These are phyloP conservation scores for Chelonus formosanus DNA, from an alignment of 2,888 invertebrate species.

Conservation along the genomic window DNA sequence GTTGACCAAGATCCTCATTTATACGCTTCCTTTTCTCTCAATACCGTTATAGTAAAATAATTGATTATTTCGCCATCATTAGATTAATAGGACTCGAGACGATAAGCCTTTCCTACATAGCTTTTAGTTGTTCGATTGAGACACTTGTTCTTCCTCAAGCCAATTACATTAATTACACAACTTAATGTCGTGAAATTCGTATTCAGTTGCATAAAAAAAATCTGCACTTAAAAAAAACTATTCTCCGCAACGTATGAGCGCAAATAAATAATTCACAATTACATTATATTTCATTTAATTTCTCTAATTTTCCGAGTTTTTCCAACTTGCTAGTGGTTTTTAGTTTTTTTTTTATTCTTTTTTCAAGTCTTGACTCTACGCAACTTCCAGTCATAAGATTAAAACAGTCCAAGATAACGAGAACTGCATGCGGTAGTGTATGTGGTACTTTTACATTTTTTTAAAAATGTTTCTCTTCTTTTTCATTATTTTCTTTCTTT, in stretches of 20 bases:
- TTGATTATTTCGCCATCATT: conserved; percentile 35
- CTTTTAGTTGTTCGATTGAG: conserved; percentile 15
- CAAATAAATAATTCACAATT: conserved; percentile 53
- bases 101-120: conserved; percentile 25
- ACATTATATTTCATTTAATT: conserved; percentile 54
- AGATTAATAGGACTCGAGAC: conserved; percentile 30
- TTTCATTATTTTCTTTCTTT: too few relatives aligned
- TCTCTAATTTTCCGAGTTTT: conserved; percentile 39
- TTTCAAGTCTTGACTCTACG: conserved; percentile 42
- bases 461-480: too few relatives aligned
- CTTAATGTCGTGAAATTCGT: background rate
- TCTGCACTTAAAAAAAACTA: conserved; percentile 31
- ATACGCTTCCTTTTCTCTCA: conserved; percentile 25
- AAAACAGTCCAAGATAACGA: conserved; percentile 43
- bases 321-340: conserved; percentile 18
- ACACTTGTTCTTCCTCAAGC: conserved; percentile 18
- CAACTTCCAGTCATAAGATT: conserved; percentile 50
- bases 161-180: conserved; percentile 23
- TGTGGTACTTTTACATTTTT: too few relatives aligned
- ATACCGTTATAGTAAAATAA: conserved; percentile 36
- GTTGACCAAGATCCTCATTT: conserved; percentile 30
- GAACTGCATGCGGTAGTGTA: too few relatives aligned
- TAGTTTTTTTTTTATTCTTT: conserved; percentile 5
- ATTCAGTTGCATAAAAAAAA: background rate
- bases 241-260: conserved; percentile 34